Evolutionary conservation across 2,113 vertebrate species (phyloP), one percentile per base, ranked within the genome.

Genomic region (Sebastes fasciatus): DNA sequence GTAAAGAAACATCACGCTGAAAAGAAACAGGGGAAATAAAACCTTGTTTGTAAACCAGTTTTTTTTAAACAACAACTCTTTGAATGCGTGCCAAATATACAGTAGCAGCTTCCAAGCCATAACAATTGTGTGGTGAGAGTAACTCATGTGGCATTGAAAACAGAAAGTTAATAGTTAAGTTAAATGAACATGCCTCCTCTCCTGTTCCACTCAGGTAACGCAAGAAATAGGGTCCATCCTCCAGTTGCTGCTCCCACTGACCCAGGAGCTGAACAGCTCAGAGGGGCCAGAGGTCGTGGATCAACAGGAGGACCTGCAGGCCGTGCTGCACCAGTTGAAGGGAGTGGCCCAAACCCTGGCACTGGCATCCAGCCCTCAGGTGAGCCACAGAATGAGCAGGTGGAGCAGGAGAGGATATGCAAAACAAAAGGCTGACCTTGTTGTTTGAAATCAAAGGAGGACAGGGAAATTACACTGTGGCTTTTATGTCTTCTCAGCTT

Each of bases 201-300:
- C 57, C 5, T 69, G 4, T 78, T 79, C 23, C 57, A 1, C 60
- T 60, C 23, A 96, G 95, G 86, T 96, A 48, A 83, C 54, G 5
- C 84, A 91, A 86, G 94, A 95, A 83, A 82, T 96, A 80, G 77
- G 42, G 3, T 87, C 43, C 74, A 93, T 95, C 69, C 90, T 95
- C 49, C 73, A 84, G 69, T 57, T 93, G 52, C 89, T 96, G 45
- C 89, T 83, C 13, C 94, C 95, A 1, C 77, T 95, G 79, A 87
- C 85, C 19, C 68, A 23, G 60, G 61, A 80, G 6, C 48, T 7
- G 13, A 85, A 19, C 40, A 6, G 52, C 19, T 43, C 88, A 4
- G 74, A 21, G 9, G 57, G 62, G 14, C 46, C 77, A 17, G 77
- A 77, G n/a, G 79, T 71, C 7, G 14, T 11, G 19, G 76, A 77